Evolutionary conservation across 2,797 vertebrate species (phyloP), one percentile per base, ranked within the genome.

Genomic region (Neosilurus hyrtlii): DNA sequence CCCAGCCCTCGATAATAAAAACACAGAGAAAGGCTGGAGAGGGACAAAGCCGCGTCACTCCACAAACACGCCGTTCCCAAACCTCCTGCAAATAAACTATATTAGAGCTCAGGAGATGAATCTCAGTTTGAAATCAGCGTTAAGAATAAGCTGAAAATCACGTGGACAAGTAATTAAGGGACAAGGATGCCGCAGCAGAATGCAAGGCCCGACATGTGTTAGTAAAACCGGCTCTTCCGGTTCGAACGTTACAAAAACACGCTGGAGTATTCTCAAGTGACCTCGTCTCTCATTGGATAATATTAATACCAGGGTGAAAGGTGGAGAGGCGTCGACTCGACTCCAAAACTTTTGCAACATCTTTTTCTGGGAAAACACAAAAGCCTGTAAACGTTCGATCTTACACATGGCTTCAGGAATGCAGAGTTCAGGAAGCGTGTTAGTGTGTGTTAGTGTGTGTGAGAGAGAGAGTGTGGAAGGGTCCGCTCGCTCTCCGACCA

Each of bases 361-460:
- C 22, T 43, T n/a, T 26, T n/a, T 49, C 6, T 76, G 51, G 52
- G 63, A 51, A 68, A 67, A 56, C 30, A 59, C 73, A 83, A 78
- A 70, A n/a, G 43, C 43, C 37, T 66, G 71, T 51, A 61, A 81
- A 43, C 49, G 66, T 61, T 78, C 18, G 37, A 22, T 84, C 86
- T 85, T 82, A 82, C 77, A 63, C 71, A 84, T 57, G 68, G 71
- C 71, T 71, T 84, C 71, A 89, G 84, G 89, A 91, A 93, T 88
- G 82, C 82, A 8, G 83, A 83, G 86, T 83, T 88, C 88, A 86
- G 59, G 80, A 87, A 30, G 30, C 30, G 30, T 30, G 30, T 30
- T 30, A 30, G 30, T 30, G 30, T 30, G 30, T 30, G 30, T 30
- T 30, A 30, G 30, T 68, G 66, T 65, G 70, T 73, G 80, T n/a